Conservation (phyloP, 2,888 invertebrate species). For the Lysandra coridon region DNA sequence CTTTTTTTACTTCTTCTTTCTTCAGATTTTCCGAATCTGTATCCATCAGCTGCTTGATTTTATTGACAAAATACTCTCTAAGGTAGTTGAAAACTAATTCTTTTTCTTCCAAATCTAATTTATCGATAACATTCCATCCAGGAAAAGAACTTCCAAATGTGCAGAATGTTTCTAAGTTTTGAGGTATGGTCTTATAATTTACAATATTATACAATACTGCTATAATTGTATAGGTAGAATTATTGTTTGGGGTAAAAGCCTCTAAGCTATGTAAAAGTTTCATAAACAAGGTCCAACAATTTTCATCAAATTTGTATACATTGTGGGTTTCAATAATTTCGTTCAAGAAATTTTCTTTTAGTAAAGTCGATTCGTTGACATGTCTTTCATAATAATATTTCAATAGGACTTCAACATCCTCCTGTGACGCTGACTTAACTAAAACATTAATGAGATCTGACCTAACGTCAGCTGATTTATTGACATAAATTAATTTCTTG, state of each 20-base stretch:
- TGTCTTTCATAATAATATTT: constrained; percentile 57
- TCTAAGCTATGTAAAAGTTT: constrained; percentile 54
- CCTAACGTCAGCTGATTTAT: constrained; percentile 46
- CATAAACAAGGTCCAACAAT: constrained; percentile 55
- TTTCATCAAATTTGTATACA: constrained; percentile 51
- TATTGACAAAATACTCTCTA: constrained; percentile 44
- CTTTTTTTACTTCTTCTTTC: constrained; percentile 42
- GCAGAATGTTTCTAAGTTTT: constrained; percentile 41
- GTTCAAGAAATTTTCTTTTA: constrained; percentile 51
- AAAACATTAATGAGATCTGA: constrained; percentile 49
- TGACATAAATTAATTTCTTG: constrained; percentile 48
- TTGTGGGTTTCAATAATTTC: constrained; percentile 47
- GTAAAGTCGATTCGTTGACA: constrained; percentile 50
- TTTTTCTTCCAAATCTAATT: constrained; percentile 42
- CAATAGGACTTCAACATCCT: constrained; percentile 50
- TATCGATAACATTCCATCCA: constrained; percentile 35
- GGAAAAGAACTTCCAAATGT: constrained; percentile 37
- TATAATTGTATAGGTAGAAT: constrained; percentile 44
- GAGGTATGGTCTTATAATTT: constrained; percentile 48
- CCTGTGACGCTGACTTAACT: constrained; percentile 48
- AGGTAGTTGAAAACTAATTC: constrained; percentile 46
- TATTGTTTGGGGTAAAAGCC: constrained; percentile 46
- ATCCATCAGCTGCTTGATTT: constrained; percentile 43
- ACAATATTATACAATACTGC: constrained; percentile 52
- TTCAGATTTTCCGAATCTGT: constrained; percentile 43